Percentiles rank a stretch among this genome's conserved stretches.
These are phyloP conservation scores for Tokudaia muenninki DNA, from an alignment of 2,797 vertebrate species.

Conservation along the genomic window DNA sequence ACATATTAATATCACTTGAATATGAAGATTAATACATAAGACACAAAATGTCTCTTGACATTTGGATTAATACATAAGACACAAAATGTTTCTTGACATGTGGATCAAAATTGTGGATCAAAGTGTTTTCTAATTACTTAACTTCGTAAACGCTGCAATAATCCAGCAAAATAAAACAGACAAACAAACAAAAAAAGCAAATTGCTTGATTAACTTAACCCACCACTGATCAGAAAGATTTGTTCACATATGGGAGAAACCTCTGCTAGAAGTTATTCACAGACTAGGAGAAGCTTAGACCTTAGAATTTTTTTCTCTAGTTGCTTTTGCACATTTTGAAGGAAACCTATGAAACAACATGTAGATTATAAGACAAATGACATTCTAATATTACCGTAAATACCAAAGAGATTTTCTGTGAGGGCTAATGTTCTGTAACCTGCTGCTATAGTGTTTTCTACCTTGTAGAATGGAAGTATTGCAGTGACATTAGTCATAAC, in stretches of 20 bases:
- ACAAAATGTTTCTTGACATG: neutral
- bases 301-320: neutral
- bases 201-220: neutral
- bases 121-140: neutral
- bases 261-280: neutral
- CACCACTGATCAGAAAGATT: neutral
- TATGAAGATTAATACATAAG: neutral
- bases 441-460: rapidly evolving
- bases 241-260: neutral
- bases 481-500: neutral
- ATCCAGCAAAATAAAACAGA: neutral
- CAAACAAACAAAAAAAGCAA: neutral
- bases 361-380: neutral
- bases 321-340: neutral
- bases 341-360: neutral
- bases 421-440: neutral
- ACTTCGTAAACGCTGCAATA: neutral
- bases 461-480: neutral
- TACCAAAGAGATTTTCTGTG: neutral
- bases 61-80: neutral
- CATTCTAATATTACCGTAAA: neutral
- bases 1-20: neutral
- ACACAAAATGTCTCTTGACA: neutral
- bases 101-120: neutral
- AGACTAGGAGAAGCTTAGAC: neutral